Base-by-base conservation (phyloP, 2,113 vertebrate genomes). In the Herpetotheres cachinnans region DNA sequence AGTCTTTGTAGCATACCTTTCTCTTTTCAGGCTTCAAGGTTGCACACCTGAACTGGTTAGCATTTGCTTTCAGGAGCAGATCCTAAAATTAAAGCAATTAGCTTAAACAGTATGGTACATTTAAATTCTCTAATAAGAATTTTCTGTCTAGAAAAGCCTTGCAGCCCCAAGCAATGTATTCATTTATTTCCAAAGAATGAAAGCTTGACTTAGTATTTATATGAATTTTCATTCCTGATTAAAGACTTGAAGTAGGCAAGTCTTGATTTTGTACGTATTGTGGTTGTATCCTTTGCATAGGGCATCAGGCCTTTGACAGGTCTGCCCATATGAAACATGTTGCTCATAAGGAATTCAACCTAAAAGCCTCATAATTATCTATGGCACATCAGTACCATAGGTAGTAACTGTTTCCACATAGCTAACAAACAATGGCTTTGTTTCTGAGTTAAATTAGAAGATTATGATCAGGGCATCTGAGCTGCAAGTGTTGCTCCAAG, bases 31-130 rank as follows among this genome's bases (percentile, higher is more conserved):
- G 96, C 90, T 98, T 99, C 59, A 95, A 59, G 42, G 97, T 97
- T 80, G 97, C 98, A 98, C 98, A 99, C 44, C 86, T 97, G 85
- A 98, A 98, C 55, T 82, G 98, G 59, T 96, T 95, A 85, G 84
- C 80, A 70, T 98, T 99, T 76, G 98, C 98, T 93, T 99, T 98
- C 77, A 98, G 94, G 70, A 99, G 96, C 32, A 98, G 97, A 90
- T 98, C 98, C 97, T 96, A 78, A 59, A 94, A 95, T 80, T 52
- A 91, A 95, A 94, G 70, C 38, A 90, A 73, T 71, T 81, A 73
- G 22, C n/a, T 82, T 95, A 40, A 89, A 65, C 6, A 76, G 14
- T 46, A 34, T 40, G 20, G 36, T 89, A 69, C 32, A 84, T 79
- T 72, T 76, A 49, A 69, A 54, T 54, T 70, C 9, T 62, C 34